Base-by-base conservation (phyloP, 2,113 vertebrate species). In the Tympanuchus pallidicinctus region DNA sequence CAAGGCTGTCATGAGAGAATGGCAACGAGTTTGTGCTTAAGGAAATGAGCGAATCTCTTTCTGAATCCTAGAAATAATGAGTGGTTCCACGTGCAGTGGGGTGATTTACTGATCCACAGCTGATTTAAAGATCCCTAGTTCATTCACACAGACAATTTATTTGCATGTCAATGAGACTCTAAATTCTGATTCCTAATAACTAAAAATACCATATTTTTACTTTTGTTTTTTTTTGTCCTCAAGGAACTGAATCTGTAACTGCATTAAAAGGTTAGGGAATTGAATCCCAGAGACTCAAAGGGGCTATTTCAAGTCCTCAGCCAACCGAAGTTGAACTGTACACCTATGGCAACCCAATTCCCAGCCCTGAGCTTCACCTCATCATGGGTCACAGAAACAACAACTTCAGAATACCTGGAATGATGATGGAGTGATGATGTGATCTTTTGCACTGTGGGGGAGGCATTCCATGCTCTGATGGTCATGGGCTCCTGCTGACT, bases 361-460 rank as follows among this genome's bases (percentile, higher is more conserved):
- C 32, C 42, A 88, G 34, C 6, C 71, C 65, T 27, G 30, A 36
- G 30, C 18, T 25, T 63, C 66, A 47, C 34, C 70, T 63, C 4
- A 0, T 10, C 18, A 30, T 22, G 34, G 27, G 27, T 30, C 56
- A 24, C 50, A 45, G 25, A 4, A 4, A 43, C 47, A 54, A 40
- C 11, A 17, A 24, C 54, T 85, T 89, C 25, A 22, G 6, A 61
- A 28, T 70, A 17, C 82, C 64, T 59, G n/a, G 59, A 59, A 19
- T 32, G 43, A 54, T 17, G 52, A 17, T 28, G 27, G 54, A 59
- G 56, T 3, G 2, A 1, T 52, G 70, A 13, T 6, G 1, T 0
- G 2, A 21, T 36, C 59, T 40, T 76, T 28, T 0, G 0, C 32
- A 15, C 3, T 11, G 27, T 28, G 52, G 27, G 1, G 2, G 4